Base-by-base conservation (phyloP, 2,113 vertebrate genomes). In the Seriola rivoliana region DNA sequence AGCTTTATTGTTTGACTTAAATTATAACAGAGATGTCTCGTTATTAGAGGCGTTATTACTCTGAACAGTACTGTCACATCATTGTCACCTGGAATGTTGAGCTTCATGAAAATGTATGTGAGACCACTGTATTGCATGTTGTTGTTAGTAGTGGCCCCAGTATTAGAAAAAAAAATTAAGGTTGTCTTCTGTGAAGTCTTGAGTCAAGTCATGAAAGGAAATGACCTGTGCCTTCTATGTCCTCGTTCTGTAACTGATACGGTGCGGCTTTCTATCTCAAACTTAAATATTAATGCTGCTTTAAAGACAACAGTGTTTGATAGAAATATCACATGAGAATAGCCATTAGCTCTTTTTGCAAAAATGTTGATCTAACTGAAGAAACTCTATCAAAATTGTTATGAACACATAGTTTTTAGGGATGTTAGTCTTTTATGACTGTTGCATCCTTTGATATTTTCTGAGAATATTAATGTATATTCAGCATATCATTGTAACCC, bases 181-280 rank as follows among this genome's bases (percentile, higher is more conserved):
- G 72, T 75, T 73, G 57, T 85, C 70, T 74, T 54, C 62, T 70
- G 67, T 72, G 36, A 60, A 71, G 78, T 86, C 16, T 82, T 65
- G 71, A 84, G 70, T 62, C 54, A 52, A 83, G 74, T 85, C 69
- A 73, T 76, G 76, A 92, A 82, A 85, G 80, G 67, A 81, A 78
- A 82, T 65, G 78, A 91, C 86, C 80, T 81, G 91, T 93, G 93
- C 93, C 93, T 93, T 93, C 85, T 67, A 32, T 81, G 84, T 85
- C 82, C 64, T 87, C 23, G 5, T 80, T 72, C 58, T 88, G 48
- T 85, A 25, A 32, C 66, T 68, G 85, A 76, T 40, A 66, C 17
- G 75, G 52, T 63, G 71, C 44, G 2, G 59, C 82, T 75, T 71
- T 79, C 40, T 71, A 8, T 77, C 55, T 75, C 78, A 81, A 46